Evolutionary conservation across 2,888 invertebrate species (phyloP).

Genomic region (Drosophila quinaria): DNA sequence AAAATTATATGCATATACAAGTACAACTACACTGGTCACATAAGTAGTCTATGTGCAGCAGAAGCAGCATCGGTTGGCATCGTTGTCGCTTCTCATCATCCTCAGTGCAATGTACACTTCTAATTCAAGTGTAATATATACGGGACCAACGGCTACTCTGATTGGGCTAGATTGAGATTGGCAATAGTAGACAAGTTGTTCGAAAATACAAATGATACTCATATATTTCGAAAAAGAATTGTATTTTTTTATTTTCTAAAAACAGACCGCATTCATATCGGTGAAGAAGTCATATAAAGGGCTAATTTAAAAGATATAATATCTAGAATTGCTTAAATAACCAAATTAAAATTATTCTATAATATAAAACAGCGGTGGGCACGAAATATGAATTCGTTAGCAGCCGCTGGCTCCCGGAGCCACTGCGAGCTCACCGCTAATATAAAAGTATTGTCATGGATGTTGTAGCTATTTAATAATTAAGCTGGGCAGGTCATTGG

Average conservation of each 20-base stretch:
- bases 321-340: background rate
- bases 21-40: constrained; percentile 29
- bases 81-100: constrained; percentile 49
- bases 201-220: no score
- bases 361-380: no score
- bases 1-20: constrained; percentile 69
- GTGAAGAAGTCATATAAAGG: no score
- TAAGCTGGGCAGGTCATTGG: constrained; percentile 39
- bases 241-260: no score
- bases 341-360: background rate
- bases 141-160: constrained; percentile 38
- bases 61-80: constrained; percentile 33
- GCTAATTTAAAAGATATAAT: background rate
- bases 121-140: constrained; percentile 75
- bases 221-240: no score
- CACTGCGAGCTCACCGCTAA: no score
- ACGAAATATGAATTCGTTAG: no score
- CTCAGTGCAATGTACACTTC: constrained; percentile 73
- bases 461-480: background rate
- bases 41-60: constrained; percentile 45
- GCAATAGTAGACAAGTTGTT: background rate
- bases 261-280: background rate
- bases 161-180: constrained; percentile 34
- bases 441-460: background rate
- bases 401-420: no score